Percentiles rank a stretch among this genome's conserved stretches.
Evolutionary conservation across 2,888 invertebrate species (phyloP).

Genomic region (Agriopis leucophaearia): DNA sequence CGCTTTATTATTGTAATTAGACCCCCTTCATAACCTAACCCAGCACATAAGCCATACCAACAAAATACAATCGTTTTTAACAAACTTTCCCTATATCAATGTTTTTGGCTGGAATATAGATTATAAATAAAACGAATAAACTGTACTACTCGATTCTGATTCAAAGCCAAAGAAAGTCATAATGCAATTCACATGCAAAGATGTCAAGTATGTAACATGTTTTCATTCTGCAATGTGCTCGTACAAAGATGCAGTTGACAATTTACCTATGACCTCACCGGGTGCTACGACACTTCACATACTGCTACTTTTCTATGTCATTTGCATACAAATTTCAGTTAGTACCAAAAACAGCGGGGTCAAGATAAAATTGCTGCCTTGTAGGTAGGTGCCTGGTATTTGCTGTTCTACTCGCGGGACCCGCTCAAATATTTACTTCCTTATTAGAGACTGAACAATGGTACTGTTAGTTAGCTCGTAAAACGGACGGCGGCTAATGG

Average conservation of each 20-base stretch:
- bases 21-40: no score
- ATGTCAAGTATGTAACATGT: constrained; percentile 29
- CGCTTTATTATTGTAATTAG: no score
- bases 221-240: constrained; percentile 16
- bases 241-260: constrained; percentile 6
- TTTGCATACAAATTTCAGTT: constrained; percentile 7
- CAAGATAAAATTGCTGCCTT: constrained; percentile 8
- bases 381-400: constrained; percentile 59
- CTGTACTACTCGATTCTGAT: constrained; percentile 11
- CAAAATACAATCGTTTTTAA: no score
- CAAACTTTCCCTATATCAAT: no score
- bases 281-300: no score
- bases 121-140: neutral
- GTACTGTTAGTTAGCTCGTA: constrained; percentile 68
- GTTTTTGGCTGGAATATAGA: neutral
- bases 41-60: no score
- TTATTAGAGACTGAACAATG: constrained; percentile 80
- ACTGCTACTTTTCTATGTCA: neutral
- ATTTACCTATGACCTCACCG: constrained; percentile 13
- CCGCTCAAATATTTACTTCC: constrained; percentile 82
- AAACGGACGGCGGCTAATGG: constrained; percentile 67
- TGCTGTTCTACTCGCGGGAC: constrained; percentile 54
- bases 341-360: constrained; percentile 10
- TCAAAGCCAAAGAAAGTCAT: constrained; percentile 27
- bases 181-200: constrained; percentile 28